Conservation (phyloP, 1,140 invertebrate genomes). For the Helicoverpa armigera region DNA sequence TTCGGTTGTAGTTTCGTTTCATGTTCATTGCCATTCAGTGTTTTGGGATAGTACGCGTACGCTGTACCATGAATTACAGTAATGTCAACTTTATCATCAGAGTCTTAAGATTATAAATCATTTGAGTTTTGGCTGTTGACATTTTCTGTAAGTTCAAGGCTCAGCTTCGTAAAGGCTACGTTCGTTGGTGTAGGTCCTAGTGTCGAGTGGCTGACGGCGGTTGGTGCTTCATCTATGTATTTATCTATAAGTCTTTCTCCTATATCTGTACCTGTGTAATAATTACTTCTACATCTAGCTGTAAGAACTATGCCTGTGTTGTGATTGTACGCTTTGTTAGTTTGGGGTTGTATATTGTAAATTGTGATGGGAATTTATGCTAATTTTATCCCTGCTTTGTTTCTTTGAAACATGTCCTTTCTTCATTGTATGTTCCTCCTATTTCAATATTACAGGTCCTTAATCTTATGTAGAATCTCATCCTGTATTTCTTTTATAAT, state of each 20-base stretch:
- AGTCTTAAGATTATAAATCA: too few relatives aligned
- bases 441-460: not conserved
- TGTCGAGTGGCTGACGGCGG: conserved; percentile 74
- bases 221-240: conserved; percentile 86
- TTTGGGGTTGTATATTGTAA: conserved; percentile 24
- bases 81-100: conserved; percentile 44
- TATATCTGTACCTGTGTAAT: conserved; percentile 73
- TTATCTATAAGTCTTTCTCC: conserved; percentile 67
- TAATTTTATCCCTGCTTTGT: not conserved
- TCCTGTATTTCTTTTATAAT: too few relatives aligned
- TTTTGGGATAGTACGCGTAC: conserved; percentile 67
- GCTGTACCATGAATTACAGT: conserved; percentile 38
- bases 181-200: conserved; percentile 76
- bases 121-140: not conserved
- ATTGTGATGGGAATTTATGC: not conserved
- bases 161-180: conserved; percentile 62
- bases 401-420: not conserved
- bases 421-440: not conserved
- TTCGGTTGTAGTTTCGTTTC: conserved; percentile 76
- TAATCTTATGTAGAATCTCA: not conserved
- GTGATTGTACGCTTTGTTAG: conserved; percentile 74
- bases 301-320: conserved; percentile 75
- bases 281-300: conserved; percentile 75
- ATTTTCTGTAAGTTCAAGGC: conserved; percentile 30
- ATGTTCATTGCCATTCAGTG: conserved; percentile 75